Percentiles rank a stretch among this genome's conserved stretches.
phyloP scores from a whole-genome alignment of 2,113 vertebrate species.

The Neomonachus schauinslandi region DNA sequence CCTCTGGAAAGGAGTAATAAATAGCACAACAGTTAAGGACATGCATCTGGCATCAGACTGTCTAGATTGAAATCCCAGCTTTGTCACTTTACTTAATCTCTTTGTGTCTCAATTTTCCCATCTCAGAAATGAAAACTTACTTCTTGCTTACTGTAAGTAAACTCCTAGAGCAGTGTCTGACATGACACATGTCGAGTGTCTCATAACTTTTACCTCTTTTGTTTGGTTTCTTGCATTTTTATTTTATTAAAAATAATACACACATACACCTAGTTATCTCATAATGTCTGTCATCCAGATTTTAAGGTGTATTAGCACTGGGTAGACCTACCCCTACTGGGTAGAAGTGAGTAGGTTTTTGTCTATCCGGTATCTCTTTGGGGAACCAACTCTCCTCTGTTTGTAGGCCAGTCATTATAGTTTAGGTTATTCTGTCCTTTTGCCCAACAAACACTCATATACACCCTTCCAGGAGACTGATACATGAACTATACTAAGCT shows the following conservation, averaged over 20 bases:
- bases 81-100: background rate
- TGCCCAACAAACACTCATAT: background rate
- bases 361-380: background rate
- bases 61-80: background rate
- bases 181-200: background rate
- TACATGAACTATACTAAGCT: background rate
- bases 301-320: background rate
- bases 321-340: background rate
- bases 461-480: background rate
- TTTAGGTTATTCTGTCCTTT: background rate
- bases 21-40: background rate
- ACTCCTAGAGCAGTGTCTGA: background rate
- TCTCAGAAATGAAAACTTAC: background rate
- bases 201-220: background rate
- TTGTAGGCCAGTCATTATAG: background rate
- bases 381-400: background rate
- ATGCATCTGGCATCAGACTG: background rate
- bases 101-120: background rate
- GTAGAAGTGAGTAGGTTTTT: background rate
- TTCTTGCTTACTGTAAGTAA: background rate
- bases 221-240: background rate
- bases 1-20: background rate
- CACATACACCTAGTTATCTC: background rate
- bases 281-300: background rate
- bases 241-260: slow-evolving; percentile 5